phyloP scores from a whole-genome alignment of 2,888 invertebrate species.

The Marasmarcha lunaedactyla region DNA sequence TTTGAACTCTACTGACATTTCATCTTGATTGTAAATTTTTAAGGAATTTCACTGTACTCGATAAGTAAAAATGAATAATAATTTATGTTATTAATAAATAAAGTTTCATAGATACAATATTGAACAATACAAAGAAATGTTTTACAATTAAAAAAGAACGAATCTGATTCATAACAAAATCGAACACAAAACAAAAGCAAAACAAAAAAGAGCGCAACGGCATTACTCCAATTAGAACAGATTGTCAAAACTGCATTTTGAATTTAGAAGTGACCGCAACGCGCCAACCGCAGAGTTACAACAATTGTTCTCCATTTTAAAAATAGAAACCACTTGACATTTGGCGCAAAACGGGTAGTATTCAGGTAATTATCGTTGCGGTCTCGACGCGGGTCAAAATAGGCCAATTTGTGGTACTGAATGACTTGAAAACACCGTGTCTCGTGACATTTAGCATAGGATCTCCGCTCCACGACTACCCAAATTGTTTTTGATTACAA shows the following conservation, averaged over 20 bases:
- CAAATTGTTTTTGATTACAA: slow-evolving; percentile 51
- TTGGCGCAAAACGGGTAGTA: slow-evolving; percentile 27
- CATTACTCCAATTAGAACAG: slow-evolving; percentile 36
- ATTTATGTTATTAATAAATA: no score
- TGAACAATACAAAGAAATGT: neutral
- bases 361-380: slow-evolving; percentile 27
- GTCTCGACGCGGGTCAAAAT: slow-evolving; percentile 28
- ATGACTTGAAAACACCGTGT: slow-evolving; percentile 33
- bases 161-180: neutral
- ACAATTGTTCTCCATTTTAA: slow-evolving; percentile 18
- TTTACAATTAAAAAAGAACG: neutral
- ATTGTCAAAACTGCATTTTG: slow-evolving; percentile 32
- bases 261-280: slow-evolving; percentile 22
- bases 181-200: no score
- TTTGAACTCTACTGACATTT: no score
- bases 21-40: no score
- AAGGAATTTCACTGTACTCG: no score
- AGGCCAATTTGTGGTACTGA: slow-evolving; percentile 33
- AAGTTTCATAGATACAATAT: neutral
- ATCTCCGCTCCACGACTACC: slow-evolving; percentile 37
- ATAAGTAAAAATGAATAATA: no score
- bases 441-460: slow-evolving; percentile 42
- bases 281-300: slow-evolving; percentile 16
- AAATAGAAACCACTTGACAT: slow-evolving; percentile 36
- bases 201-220: no score